A percentile compares a stretch with the other conserved stretches of the same genome.
Evolutionary conservation across 2,113 vertebrate genomes (phyloP).

Genomic region (Pseudopipra pipra): DNA sequence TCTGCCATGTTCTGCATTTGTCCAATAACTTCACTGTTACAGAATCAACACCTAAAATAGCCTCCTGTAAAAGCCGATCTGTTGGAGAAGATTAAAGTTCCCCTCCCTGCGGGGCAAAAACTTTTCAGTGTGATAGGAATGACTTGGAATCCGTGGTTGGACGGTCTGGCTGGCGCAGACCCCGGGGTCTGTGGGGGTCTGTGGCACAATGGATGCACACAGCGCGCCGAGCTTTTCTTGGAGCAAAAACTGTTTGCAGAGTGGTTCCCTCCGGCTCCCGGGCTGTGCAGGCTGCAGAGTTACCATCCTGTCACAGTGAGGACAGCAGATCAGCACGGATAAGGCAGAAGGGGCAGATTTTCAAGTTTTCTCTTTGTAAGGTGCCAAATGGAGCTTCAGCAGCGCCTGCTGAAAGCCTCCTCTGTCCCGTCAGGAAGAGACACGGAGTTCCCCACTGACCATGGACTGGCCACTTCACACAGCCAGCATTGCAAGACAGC

Average conservation of each 20-base stretch:
- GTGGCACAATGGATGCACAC: background rate
- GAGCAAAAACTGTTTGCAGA: background rate
- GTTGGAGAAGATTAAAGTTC: background rate
- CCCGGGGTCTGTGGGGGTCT: background rate
- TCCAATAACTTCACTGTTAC: slow-evolving; percentile 42
- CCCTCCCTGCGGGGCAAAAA: background rate
- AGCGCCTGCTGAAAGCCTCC: background rate
- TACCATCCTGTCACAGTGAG: background rate
- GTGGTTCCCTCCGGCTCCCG: background rate
- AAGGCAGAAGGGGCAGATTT: background rate
- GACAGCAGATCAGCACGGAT: background rate
- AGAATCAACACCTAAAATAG: slow-evolving; percentile 32
- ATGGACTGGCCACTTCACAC: background rate
- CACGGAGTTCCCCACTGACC: background rate
- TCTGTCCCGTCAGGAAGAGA: background rate
- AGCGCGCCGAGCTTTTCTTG: background rate
- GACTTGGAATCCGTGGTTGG: background rate
- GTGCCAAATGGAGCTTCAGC: background rate
- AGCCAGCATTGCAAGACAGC: slow-evolving; percentile 12
- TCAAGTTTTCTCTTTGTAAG: background rate
- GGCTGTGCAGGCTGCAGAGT: background rate
- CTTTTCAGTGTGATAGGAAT: background rate
- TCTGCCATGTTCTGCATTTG: slow-evolving; percentile 19
- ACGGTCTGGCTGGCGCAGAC: background rate
- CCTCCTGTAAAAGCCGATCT: slow-evolving; percentile 14